phyloP scores from a whole-genome alignment of 2,113 vertebrate species.

The Melanerpes formicivorus region DNA sequence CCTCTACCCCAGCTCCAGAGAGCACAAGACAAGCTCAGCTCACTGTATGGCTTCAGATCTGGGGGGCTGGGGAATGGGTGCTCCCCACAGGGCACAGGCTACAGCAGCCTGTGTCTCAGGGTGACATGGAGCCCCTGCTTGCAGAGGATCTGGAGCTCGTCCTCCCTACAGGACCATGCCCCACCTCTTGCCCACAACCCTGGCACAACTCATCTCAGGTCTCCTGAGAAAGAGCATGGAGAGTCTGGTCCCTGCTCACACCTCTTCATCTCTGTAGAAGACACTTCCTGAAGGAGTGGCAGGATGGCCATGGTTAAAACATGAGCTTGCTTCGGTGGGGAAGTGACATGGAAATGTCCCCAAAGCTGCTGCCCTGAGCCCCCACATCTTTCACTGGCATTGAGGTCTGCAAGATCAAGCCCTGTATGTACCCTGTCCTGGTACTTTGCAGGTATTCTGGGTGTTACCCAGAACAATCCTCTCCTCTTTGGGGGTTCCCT shows the following conservation, averaged over 20 bases:
- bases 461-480: not conserved
- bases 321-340: not conserved
- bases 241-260: not conserved
- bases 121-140: not conserved
- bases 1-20: not conserved
- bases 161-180: not conserved
- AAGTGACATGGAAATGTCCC: not conserved
- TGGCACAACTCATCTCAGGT: not conserved
- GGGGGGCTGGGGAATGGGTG: not conserved
- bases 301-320: not conserved
- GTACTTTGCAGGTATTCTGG: rapidly evolving
- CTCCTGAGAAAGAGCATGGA: not conserved
- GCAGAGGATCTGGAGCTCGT: not conserved
- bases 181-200: not conserved
- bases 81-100: not conserved
- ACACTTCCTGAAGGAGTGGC: not conserved
- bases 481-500: not conserved
- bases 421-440: rapidly evolving
- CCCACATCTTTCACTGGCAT: not conserved
- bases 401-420: not conserved
- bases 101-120: rapidly evolving
- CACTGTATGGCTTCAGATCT: not conserved
- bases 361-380: not conserved
- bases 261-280: not conserved
- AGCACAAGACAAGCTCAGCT: not conserved